Base-by-base conservation (phyloP, 2,113 vertebrate species). In the Tympanuchus pallidicinctus region DNA sequence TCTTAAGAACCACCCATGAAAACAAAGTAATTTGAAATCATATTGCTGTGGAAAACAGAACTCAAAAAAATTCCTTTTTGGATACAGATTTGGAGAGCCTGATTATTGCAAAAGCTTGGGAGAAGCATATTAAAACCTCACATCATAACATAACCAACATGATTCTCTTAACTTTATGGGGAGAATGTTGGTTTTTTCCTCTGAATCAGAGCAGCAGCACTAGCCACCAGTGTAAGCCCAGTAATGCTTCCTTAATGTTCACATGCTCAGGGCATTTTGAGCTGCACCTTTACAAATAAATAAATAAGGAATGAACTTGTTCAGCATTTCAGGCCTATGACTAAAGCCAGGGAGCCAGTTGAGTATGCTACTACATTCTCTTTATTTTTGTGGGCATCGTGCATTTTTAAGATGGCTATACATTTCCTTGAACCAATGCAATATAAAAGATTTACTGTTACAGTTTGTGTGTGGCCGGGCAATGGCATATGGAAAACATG, bases 371-470 rank as follows among this genome's bases (percentile, higher is more conserved):
- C 91, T 94, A 60, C 86, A 66, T 89, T 77, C 65, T n/a, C 45
- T 83, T 83, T 82, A 91, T 95, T 97, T 97, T 95, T 95, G 91
- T 93, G 95, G 92, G 90, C 92, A 96, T 88, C 80, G 66, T 66
- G 89, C 84, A 95, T 97, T 97, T 97, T 97, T 95, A 89, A 95
- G 97, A 97, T 96, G 84, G 82, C 92, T 96, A 80, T 64, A 92
- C 89, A 91, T 97, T 97, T 91, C 95, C 95, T 94, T 86, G 86
- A 94, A 94, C 88, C 95, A 79, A 82, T 93, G 77, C 56, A 96
- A 95, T 96, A 98, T 98, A 98, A 98, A 98, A 98, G 98, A 98
- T 98, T 98, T 98, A 98, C 98, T 98, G 98, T 98, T 98, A 98
- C 98, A 98, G 97, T 98, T 98, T 98, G 98, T 98, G 98, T 98